A percentile compares a stretch with the other conserved stretches of the same genome.
Conservation (phyloP, 2,797 vertebrate species). For the Sebastes vulpes region DNA sequence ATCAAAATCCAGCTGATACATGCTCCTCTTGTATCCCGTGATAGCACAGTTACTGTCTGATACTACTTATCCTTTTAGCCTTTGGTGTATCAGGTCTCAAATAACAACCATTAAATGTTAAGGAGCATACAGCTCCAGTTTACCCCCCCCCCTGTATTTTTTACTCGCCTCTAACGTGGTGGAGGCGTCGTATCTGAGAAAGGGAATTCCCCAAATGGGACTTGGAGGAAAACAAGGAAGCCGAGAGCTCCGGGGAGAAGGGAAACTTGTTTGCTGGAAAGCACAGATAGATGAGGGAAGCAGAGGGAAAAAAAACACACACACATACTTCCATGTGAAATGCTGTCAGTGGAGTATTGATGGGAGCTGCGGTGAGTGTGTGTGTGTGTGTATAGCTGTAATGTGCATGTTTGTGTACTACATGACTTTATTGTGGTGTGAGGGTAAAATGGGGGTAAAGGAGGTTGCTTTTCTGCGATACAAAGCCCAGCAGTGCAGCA, state of each 20-base stretch:
- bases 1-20: conserved; percentile 8
- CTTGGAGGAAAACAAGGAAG: conserved; percentile 64
- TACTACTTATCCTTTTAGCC: conserved; percentile 37
- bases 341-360: conserved; percentile 39
- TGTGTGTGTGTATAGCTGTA: background rate
- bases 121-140: conserved; percentile 42
- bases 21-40: conserved; percentile 4
- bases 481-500: conserved; percentile 22
- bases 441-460: conserved; percentile 8
- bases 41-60: background rate
- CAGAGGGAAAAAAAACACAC: conserved; percentile 25
- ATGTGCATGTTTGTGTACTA: conserved; percentile 4
- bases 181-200: conserved; percentile 28
- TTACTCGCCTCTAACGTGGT: conserved; percentile 28
- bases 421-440: conserved; percentile 16
- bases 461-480: background rate
- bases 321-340: conserved; percentile 30
- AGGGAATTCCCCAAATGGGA: conserved; percentile 76
- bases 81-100: conserved; percentile 47
- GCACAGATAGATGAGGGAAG: conserved; percentile 47
- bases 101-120: conserved; percentile 64
- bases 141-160: conserved; percentile 1
- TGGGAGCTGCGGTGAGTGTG: conserved; percentile 12
- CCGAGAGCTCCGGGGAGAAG: conserved; percentile 61
- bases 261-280: conserved; percentile 52